These are phyloP conservation scores for Cosmopolites sordidus DNA, from an alignment of 2,888 invertebrate species.

Conservation along the genomic window DNA sequence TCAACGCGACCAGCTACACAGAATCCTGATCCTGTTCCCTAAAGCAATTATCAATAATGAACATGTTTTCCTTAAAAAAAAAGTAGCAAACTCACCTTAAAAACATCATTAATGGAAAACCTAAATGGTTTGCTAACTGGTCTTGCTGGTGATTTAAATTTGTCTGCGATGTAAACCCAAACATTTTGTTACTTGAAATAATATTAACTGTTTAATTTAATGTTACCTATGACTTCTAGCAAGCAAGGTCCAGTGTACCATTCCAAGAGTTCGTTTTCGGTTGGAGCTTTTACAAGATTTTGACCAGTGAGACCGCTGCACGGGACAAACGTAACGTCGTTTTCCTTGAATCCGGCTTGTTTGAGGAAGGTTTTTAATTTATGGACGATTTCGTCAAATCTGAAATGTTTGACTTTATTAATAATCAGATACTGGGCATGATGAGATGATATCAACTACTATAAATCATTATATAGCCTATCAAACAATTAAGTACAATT, in stretches of 20 bases:
- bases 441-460: too few species aligned
- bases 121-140: constrained; percentile 85
- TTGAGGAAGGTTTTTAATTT: constrained; percentile 81
- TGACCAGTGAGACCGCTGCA: constrained; percentile 96
- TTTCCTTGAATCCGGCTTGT: constrained; percentile 87
- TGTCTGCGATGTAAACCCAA: constrained; percentile 53
- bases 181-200: neutral
- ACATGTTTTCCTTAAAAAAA: too few species aligned
- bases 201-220: neutral
- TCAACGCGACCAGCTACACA: constrained; percentile 89
- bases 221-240: constrained; percentile 75
- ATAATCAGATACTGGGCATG: too few species aligned
- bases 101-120: constrained; percentile 91
- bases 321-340: constrained; percentile 84
- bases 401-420: constrained; percentile 36
- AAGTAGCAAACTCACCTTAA: constrained; percentile 74
- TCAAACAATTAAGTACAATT: too few species aligned
- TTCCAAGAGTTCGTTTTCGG: constrained; percentile 58
- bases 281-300: constrained; percentile 72
- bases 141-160: constrained; percentile 81
- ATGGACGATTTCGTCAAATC: constrained; percentile 84
- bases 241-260: constrained; percentile 86
- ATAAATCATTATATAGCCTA: too few species aligned
- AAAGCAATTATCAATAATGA: constrained; percentile 14
- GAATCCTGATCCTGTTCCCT: constrained; percentile 82